Percentiles rank a stretch among this genome's conserved stretches.
phyloP scores from a whole-genome alignment of 2,797 vertebrate genomes.

The Pyrocephalus nanus region DNA sequence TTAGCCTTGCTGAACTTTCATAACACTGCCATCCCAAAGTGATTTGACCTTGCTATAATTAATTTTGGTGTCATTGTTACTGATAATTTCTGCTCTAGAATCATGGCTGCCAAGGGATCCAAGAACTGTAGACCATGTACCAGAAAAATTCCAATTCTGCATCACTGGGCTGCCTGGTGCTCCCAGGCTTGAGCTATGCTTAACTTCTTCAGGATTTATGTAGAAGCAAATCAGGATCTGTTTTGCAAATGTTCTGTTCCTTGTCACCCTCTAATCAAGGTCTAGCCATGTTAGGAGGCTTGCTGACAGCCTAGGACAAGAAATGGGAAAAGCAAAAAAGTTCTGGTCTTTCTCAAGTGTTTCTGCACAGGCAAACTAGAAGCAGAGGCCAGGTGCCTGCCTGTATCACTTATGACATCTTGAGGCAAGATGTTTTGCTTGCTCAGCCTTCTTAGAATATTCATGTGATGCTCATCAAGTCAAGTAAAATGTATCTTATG shows the following conservation, averaged over 20 bases:
- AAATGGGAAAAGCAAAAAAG: not conserved
- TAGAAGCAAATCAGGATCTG: not conserved
- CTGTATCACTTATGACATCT: not conserved
- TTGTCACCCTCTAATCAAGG: not conserved
- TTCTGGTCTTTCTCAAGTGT: constrained; percentile 31
- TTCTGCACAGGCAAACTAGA: not conserved
- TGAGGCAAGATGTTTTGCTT: constrained; percentile 24
- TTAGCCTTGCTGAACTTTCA: constrained; percentile 1
- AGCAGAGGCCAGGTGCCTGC: not conserved
- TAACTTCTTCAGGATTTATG: not conserved
- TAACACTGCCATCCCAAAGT: not conserved
- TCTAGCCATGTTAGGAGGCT: not conserved
- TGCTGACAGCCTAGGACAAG: constrained; percentile 10
- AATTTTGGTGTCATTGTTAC: not conserved
- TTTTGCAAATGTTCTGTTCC: not conserved
- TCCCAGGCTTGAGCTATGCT: not conserved
- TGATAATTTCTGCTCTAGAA: not conserved
- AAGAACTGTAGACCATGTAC: not conserved
- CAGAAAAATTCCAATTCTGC: not conserved
- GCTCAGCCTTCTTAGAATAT: not conserved
- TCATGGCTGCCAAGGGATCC: not conserved
- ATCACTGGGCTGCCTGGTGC: not conserved
- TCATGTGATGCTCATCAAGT: not conserved
- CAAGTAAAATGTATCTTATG: not conserved
- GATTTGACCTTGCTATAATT: not conserved